Evolutionary conservation across 1,140 invertebrate species (phyloP), one percentile per base, ranked within the genome.

Genomic region (Drosophila ogumai): DNA sequence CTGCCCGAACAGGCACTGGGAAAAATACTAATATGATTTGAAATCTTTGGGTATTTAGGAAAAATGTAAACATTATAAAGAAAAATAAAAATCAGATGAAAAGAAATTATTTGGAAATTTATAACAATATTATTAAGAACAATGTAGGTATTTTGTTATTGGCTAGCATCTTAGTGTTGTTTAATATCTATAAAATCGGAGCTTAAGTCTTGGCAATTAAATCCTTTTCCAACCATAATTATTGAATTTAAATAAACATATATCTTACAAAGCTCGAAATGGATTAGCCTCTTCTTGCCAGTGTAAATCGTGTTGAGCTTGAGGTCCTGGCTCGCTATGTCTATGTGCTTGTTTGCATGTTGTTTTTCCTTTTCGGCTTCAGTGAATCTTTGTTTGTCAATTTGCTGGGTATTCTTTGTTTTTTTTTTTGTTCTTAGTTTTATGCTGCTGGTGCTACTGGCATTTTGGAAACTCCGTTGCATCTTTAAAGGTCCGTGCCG

Each of bases 401-500:
- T 73, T 73, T 73, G 67, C 73, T 68, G 67, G 61, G 60, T 78
- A 81, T 86, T 63, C 49, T 57, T 64, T 66, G 43, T 43, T 61
- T 52, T 41, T 38, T 43, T 63, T 43, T 49, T 56, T 40, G 44
- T 17, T 22, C 32, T 40, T 38, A 55, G 34, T 55, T 55, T 25
- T 55, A 38, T 38, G 43, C 50, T 56, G 25, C 32, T 50, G 49
- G 43, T 61, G 57, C 56, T 63, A 50, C 60, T 75, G 77, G 40
- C 40, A 63, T 66, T 82, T 79, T 82, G 58, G 49, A 38, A 79
- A 64, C 50, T 61, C 31, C 41, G 50, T 61, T 73, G 59, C 56
- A 46, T 63, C 84, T 82, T 86, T 86, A 86, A 86, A 86, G 66
- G 66, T 69, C 66, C 66, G 63, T 69, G 66, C 66, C 66, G 66